Evolutionary conservation across 2,797 vertebrate genomes (phyloP), one percentile per base, ranked within the genome.

Genomic region (Buceros bicornis): DNA sequence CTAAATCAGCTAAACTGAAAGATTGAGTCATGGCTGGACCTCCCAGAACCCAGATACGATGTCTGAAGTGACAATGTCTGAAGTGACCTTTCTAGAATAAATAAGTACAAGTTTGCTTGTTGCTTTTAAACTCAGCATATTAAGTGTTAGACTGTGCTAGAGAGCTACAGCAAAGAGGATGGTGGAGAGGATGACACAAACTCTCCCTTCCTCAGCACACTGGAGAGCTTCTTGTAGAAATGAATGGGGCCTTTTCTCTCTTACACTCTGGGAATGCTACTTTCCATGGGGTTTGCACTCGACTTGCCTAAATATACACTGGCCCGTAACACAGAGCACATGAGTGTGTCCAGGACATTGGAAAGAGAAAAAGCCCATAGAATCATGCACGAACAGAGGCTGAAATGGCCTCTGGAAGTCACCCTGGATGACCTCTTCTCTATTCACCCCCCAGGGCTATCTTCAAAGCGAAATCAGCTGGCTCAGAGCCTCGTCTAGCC

Each of bases 71-170:
- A 97, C 29, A 0, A 94, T 26, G 25, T 85, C 86, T 95, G 74
- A 89, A 92, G 67, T 90, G 96, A 97, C 96, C 93, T 96, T 97
- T 95, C 74, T 91, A 71, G 95, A 92, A 90, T 81, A 97, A 95
- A 90, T 80, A 94, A 82, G 72, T 62, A 42, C 11, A 53, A 84
- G 58, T 62, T 90, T 74, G 14, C 40, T 50, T 0, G 0, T 69
- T 90, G 78, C 43, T 87, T 86, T 89, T 64, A 78, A 82, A 71
- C 64, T 77, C 26, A 0, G 77, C 29, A 17, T 53, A 13, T 18
- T 67, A 96, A 96, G 78, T 51, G 67, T 53, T 67, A 67, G 78
- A 60, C 82, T 94, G 74, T 90, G 70, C 42, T 72, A 77, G 60
- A 84, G 70, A 89, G 48, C 48, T 31, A 26, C 66, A 80, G 61